These are phyloP conservation scores for Arvicanthis niloticus DNA, from an alignment of 2,113 vertebrate genomes.

Conservation along the genomic window DNA sequence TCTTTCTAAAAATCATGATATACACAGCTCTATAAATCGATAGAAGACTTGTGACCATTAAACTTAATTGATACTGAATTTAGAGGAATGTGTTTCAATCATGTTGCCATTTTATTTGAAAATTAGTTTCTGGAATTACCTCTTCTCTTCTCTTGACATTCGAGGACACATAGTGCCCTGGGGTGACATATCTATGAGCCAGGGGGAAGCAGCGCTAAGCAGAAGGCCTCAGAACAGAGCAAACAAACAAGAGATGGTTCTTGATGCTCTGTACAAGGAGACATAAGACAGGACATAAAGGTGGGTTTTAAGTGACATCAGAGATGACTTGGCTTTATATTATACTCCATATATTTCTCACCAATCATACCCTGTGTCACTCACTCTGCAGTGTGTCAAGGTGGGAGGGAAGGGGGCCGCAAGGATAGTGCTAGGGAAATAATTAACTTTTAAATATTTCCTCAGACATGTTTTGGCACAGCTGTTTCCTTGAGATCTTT, in stretches of 20 bases:
- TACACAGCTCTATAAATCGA: conserved; percentile 83
- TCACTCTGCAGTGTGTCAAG: conserved; percentile 80
- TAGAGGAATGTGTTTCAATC: conserved; percentile 82
- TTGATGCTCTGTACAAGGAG: conserved; percentile 82
- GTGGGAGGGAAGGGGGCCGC: conserved; percentile 52
- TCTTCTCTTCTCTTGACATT: conserved; percentile 68
- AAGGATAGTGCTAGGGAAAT: conserved; percentile 74
- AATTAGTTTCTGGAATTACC: conserved; percentile 81
- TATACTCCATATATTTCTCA: conserved; percentile 84
- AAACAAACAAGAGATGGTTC: conserved; percentile 78
- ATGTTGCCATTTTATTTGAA: conserved; percentile 84
- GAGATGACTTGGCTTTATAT: conserved; percentile 86
- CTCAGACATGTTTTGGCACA: conserved; percentile 82
- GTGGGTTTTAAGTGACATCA: conserved; percentile 87
- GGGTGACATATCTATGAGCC: conserved; percentile 24
- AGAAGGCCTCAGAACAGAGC: conserved; percentile 69
- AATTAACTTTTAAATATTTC: conserved; percentile 85
- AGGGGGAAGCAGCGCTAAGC: conserved; percentile 56
- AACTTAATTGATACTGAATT: conserved; percentile 87
- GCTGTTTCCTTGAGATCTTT: conserved; percentile 81
- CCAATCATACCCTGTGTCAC: conserved; percentile 78
- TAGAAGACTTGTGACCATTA: conserved; percentile 85
- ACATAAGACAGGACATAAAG: conserved; percentile 86
- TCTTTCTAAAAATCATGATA: conserved; percentile 86
- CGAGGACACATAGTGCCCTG: not conserved